phyloP scores from a whole-genome alignment of 2,888 invertebrate genomes.

The Coleophora deauratella region DNA sequence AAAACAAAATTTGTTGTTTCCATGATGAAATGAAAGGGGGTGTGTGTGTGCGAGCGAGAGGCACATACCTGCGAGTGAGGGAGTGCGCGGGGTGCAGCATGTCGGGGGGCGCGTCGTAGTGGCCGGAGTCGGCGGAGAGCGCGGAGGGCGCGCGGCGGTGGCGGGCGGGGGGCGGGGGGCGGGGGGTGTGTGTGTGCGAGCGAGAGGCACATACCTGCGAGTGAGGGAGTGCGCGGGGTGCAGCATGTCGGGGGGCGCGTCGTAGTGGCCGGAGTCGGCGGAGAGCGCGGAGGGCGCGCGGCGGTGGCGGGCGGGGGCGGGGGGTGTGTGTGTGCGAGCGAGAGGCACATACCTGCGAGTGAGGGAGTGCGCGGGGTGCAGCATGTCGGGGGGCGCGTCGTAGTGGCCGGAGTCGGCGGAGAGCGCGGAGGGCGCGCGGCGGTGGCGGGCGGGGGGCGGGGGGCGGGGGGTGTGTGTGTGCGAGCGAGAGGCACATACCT shows the following conservation, averaged over 20 bases:
- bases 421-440: conserved; percentile 74
- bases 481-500: conserved; percentile 87
- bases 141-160: neutral
- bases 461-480: conserved; percentile 80
- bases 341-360: conserved; percentile 29
- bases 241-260: neutral
- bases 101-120: neutral
- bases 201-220: neutral
- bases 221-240: neutral
- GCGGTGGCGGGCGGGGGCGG: neutral
- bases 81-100: neutral
- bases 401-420: conserved; percentile 88
- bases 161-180: conserved; percentile 28
- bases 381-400: conserved; percentile 55
- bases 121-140: neutral
- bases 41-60: neutral
- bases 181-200: neutral
- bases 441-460: conserved; percentile 21
- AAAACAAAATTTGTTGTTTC: neutral
- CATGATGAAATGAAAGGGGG: too few relatives aligned
- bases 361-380: conserved; percentile 34
- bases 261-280: neutral
- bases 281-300: neutral
- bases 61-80: neutral
- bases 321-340: conserved; percentile 12